Base-by-base conservation (phyloP, 2,888 invertebrate species). In the Agonopterix alstromeriana region DNA sequence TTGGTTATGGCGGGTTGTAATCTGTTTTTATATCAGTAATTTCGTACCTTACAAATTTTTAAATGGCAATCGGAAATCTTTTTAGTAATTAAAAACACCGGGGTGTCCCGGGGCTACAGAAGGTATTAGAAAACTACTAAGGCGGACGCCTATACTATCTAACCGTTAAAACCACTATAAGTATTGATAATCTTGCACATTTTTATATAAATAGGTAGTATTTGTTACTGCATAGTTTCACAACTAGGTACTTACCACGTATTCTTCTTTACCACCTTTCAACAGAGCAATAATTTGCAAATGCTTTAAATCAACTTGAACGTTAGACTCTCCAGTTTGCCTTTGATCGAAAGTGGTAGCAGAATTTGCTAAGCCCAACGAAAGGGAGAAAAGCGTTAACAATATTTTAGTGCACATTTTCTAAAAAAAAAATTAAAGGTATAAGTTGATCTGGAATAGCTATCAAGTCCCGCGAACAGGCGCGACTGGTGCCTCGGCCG, bases 281-380 rank as follows among this genome's bases (percentile, higher is more conserved):
- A 93, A 67, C 36, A 94, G 70, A 7, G 93, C 94, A 61, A 95
- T 90, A 61, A 95, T 91, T 65, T 94, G 91, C 55, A 95, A 89
- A 77, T 95, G 93, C 81, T 95, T 95, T 55, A 95, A 82, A 75
- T 93, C 93, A 54, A 96, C 88, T 69, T 94, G 94, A 57, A 96
- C 92, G 77, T 96, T 96, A 58, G 93, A 90, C 60, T 94, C 93
- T 12, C 95, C 95, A 3, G 91, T 92, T 82, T 96, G 95, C 43
- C 93, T 91, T 76, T 95, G 95, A 75, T 95, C 94, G 76, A 75
- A 73, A 45, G 64, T 65, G 8, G 71, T 49, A 12, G 65, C 68
- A 1, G 75, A 65, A 52, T 69, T 63, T 14, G 64, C 73, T 41
- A 55, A 61, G 47, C 59, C 53, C 35, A 60, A 62, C 47, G 71